Base-by-base conservation (phyloP, 2,888 invertebrate species). In the Muscina levida region DNA sequence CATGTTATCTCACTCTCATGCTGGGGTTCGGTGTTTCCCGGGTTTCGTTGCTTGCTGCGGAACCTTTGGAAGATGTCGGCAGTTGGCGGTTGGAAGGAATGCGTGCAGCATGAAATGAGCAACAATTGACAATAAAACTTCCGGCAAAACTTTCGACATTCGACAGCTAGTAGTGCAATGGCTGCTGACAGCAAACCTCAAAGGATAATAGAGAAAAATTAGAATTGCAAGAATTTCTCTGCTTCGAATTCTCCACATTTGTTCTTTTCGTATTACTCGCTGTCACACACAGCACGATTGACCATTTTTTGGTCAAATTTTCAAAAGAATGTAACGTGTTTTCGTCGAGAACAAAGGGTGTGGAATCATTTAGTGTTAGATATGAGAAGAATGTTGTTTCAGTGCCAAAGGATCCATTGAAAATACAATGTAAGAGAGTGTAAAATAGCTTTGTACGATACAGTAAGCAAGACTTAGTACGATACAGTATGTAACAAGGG, bases 121-220 rank as follows among this genome's bases (percentile, higher is more conserved):
- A 72, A 68, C 53, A 72, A 72, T 48, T 71, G 78, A 66, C 57
- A 67, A 72, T 67, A 42, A 42, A 74, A 67, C 67, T 74, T 59
- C 56, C 31, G 59, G 72, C 68, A 76, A 72, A 72, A 72, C 48
- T 68, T 79, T 68, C 59, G 65, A 72, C 67, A 68, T 79, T 67
- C 59, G 57, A 72, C 70, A 73, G 70, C 39, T 42, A 62, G n/a
- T n/a, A n/a, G 48, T 70, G 65, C 70, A 78, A 44, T n/a, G n/a
- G n/a, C n/a, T 72, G 79, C 67, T 72, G 74, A 67, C 74, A 75
- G 39, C 71, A 66, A 72, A 59, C 59, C 71, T 67, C 79, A 75
- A 62, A 72, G 79, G 79, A 72, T 66, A 53, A 42, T 62, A 68
- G 37, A 53, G 46, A 68, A 72, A 22, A 78, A 65, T 73, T 78